Conservation (phyloP, 2,113 vertebrate genomes). For the Heptranchias perlo region DNA sequence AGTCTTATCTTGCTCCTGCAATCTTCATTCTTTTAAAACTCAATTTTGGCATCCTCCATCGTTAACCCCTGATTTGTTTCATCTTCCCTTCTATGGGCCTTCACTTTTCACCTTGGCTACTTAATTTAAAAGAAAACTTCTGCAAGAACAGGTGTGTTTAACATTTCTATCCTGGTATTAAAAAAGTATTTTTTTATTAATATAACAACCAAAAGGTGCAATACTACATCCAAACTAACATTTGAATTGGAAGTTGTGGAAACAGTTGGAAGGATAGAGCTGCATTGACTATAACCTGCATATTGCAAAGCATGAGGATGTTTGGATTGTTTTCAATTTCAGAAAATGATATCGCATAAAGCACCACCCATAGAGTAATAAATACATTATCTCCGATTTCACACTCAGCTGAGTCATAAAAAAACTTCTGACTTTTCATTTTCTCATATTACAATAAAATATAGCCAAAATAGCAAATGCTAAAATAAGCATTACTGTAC, state of each 20-base stretch:
- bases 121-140: background rate
- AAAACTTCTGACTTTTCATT: background rate
- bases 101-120: background rate
- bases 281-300: background rate
- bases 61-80: background rate
- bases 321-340: slow-evolving; percentile 8
- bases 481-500: background rate
- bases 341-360: background rate
- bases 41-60: background rate
- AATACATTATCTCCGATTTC: background rate
- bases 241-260: background rate
- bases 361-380: background rate
- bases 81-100: background rate
- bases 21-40: background rate
- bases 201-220: background rate
- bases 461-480: background rate
- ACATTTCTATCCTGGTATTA: background rate
- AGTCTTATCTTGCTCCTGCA: background rate
- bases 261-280: background rate
- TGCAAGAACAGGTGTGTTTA: background rate
- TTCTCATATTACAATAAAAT: background rate
- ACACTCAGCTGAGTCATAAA: background rate
- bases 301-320: background rate
- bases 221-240: background rate
- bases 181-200: too few relatives aligned